Conservation (phyloP, 2,113 vertebrate species). For the Aramus guarauna region DNA sequence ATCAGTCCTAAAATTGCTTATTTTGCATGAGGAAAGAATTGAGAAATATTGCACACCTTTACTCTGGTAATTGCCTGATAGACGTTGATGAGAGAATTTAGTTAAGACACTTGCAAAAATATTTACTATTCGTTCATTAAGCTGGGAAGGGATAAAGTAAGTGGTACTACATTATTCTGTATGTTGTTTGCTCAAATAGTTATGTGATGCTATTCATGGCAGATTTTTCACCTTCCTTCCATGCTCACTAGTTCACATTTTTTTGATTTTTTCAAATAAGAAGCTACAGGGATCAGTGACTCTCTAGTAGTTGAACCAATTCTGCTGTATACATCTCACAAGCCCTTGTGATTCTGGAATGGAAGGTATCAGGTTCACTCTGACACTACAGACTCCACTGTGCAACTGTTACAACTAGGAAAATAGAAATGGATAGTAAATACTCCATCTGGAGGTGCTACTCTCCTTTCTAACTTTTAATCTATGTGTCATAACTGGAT, state of each 20-base stretch:
- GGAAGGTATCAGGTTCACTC: not conserved
- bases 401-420: not conserved
- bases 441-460: not conserved
- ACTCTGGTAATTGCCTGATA: not conserved
- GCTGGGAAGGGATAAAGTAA: not conserved
- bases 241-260: not conserved
- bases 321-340: accelerated
- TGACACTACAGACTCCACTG: not conserved
- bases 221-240: not conserved
- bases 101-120: not conserved
- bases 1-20: not conserved
- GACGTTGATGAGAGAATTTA: not conserved
- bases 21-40: not conserved
- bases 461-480: not conserved
- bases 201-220: not conserved
- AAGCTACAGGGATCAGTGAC: not conserved
- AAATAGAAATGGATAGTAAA: accelerated
- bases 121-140: not conserved
- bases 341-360: not conserved
- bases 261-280: not conserved
- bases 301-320: not conserved
- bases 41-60: not conserved
- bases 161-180: not conserved
- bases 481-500: too few species aligned
- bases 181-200: not conserved